phyloP scores from a whole-genome alignment of 2,113 vertebrate genomes.

The Centropus unirufus region DNA sequence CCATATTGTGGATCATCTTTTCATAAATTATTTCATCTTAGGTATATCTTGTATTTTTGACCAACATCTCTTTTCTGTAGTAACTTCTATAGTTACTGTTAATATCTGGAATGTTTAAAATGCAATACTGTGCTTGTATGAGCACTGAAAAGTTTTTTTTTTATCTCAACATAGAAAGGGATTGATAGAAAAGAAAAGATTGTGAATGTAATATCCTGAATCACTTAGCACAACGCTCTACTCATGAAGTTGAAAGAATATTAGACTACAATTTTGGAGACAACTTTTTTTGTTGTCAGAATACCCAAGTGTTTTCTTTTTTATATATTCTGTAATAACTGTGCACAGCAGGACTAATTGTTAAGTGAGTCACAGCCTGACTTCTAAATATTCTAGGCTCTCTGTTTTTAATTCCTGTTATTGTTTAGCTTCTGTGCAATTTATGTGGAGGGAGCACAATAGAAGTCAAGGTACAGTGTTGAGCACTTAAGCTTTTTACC shows the following conservation, averaged over 20 bases:
- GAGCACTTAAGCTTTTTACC: slow-evolving; percentile 29
- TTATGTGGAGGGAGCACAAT: background rate
- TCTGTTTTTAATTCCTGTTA: background rate
- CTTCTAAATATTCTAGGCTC: slow-evolving; percentile 27
- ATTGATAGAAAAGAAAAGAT: background rate
- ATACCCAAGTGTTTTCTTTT: background rate
- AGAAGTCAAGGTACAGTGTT: slow-evolving; percentile 1
- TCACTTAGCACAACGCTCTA: background rate
- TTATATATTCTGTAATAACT: background rate
- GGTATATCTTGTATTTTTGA: background rate
- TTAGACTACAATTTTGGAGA: background rate
- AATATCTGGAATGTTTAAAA: background rate
- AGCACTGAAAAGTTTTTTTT: background rate
- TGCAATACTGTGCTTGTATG: background rate
- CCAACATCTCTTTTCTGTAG: background rate
- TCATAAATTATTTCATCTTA: background rate
- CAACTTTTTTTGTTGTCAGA: background rate
- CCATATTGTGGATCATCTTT: background rate
- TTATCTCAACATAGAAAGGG: background rate
- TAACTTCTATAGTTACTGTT: background rate
- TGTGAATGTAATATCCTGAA: background rate
- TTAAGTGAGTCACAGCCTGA: background rate
- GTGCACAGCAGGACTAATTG: background rate
- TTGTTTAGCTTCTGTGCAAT: background rate
- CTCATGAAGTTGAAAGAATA: background rate